phyloP scores from a whole-genome alignment of 1,140 invertebrate genomes.

The Pomacea maculata region DNA sequence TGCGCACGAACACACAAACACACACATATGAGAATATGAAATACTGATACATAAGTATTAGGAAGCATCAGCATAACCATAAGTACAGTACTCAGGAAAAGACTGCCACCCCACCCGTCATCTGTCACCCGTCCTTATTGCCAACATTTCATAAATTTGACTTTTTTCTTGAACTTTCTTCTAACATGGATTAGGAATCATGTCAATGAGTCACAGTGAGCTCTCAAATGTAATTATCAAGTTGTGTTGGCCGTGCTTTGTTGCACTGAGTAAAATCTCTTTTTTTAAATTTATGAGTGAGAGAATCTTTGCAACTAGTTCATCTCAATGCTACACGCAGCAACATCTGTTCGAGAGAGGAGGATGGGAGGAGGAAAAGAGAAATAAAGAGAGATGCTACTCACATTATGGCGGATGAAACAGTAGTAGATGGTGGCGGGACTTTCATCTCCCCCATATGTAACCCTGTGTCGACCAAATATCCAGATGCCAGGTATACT shows the following conservation, averaged over 20 bases:
- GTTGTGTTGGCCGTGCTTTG: too few species aligned
- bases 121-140: background rate
- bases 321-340: too few species aligned
- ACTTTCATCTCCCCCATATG: background rate
- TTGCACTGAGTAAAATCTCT: too few species aligned
- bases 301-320: background rate
- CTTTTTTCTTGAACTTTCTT: too few species aligned
- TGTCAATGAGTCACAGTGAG: too few species aligned
- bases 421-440: slow-evolving; percentile 20
- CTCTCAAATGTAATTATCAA: too few species aligned
- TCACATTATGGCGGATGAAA: slow-evolving; percentile 18
- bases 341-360: too few species aligned
- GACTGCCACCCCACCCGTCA: background rate
- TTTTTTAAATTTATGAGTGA: background rate
- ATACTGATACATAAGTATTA: background rate
- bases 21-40: background rate
- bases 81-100: background rate
- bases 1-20: background rate
- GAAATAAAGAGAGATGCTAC: background rate
- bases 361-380: background rate
- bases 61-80: background rate
- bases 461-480: slow-evolving; percentile 20
- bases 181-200: too few species aligned
- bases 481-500: slow-evolving; percentile 26
- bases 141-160: too few species aligned